A percentile compares a stretch with the other conserved stretches of the same genome.
Conservation (phyloP, 1,140 invertebrate genomes). For the Drosophila pallidifrons region DNA sequence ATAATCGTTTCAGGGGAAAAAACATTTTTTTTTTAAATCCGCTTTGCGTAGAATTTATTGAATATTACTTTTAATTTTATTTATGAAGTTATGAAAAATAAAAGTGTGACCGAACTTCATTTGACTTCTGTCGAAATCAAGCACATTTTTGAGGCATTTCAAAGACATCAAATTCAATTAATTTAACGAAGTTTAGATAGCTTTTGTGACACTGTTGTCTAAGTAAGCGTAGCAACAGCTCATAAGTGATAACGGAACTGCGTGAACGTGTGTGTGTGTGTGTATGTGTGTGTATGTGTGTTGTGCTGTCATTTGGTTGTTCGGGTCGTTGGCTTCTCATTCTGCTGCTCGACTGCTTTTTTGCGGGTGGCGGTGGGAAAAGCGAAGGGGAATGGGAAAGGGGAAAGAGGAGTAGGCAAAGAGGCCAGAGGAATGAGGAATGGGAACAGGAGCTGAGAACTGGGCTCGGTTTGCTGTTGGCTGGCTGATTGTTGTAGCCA, state of each 20-base stretch:
- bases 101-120: too few species aligned
- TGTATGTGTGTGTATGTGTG: constrained; percentile 29
- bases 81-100: too few species aligned
- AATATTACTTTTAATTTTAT: too few species aligned
- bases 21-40: too few species aligned
- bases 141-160: too few species aligned
- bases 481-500: constrained; percentile 56
- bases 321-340: constrained; percentile 64
- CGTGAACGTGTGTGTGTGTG: constrained; percentile 26
- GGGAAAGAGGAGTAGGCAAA: background rate
- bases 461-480: constrained; percentile 22
- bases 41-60: too few species aligned
- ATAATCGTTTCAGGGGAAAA: too few species aligned
- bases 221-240: constrained; percentile 47
- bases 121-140: too few species aligned
- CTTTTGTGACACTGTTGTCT: constrained; percentile 45
- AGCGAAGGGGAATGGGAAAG: background rate
- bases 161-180: background rate
- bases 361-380: background rate
- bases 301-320: constrained; percentile 63
- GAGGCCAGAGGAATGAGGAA: too few species aligned
- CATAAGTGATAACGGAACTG: constrained; percentile 61
- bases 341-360: constrained; percentile 36
- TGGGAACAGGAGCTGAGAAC: background rate
- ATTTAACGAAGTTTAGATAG: background rate